Conservation (phyloP, 2,113 vertebrate genomes). For the Todiramphus saurophagus region DNA sequence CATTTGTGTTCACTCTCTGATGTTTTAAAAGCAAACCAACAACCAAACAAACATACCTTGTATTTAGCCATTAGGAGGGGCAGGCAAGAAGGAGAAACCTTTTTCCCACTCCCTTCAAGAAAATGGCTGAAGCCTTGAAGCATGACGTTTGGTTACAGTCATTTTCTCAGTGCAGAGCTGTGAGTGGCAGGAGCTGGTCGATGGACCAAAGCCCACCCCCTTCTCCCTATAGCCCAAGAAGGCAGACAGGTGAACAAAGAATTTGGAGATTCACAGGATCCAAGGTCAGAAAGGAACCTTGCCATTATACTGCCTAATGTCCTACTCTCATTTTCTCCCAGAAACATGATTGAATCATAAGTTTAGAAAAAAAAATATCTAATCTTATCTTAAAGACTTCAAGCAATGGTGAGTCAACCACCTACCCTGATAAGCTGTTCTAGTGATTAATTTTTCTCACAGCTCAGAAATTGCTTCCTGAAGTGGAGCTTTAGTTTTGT, state of each 20-base stretch:
- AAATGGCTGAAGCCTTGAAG: background rate
- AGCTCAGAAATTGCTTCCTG: constrained; percentile 56
- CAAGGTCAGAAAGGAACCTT: constrained; percentile 34
- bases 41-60: background rate
- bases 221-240: background rate
- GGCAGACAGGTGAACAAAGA: background rate
- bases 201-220: background rate
- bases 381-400: constrained; percentile 61
- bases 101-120: background rate
- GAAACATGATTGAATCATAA: constrained; percentile 51
- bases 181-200: background rate
- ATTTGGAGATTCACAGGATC: background rate
- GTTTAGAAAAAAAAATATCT: background rate
- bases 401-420: constrained; percentile 63
- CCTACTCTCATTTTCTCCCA: constrained; percentile 8
- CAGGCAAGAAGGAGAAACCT: background rate
- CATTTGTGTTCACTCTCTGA: background rate
- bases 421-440: constrained; percentile 62
- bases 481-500: constrained; percentile 55
- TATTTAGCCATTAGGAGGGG: background rate
- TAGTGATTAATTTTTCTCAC: constrained; percentile 61
- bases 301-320: background rate
- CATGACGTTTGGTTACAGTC: constrained; percentile 1
- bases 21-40: background rate
- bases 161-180: constrained; percentile 20